A percentile compares a stretch with the other conserved stretches of the same genome.
Evolutionary conservation across 2,888 invertebrate genomes (phyloP).

Genomic region (Pomacea canaliculata): DNA sequence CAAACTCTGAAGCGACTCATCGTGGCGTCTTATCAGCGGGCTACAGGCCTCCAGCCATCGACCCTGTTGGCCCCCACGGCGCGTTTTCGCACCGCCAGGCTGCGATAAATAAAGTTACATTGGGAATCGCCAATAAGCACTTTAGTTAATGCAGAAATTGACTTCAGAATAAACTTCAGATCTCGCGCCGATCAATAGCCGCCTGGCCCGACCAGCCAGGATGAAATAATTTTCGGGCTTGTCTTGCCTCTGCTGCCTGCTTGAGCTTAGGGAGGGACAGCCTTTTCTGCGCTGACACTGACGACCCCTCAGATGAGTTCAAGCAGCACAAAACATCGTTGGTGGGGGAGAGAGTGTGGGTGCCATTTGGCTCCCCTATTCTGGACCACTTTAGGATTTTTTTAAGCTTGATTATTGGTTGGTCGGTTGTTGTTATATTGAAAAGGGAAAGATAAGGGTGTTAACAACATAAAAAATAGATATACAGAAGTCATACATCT

Average conservation of each 20-base stretch:
- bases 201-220: constrained; percentile 15
- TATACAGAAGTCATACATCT: no score
- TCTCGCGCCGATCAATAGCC: constrained; percentile 20
- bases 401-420: no score
- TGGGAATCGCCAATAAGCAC: constrained; percentile 31
- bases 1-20: not conserved
- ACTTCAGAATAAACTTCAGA: constrained; percentile 32
- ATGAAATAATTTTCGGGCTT: constrained; percentile 31
- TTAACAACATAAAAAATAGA: no score
- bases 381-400: no score
- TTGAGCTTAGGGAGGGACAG: constrained; percentile 1
- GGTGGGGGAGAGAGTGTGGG: not conserved
- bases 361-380: no score
- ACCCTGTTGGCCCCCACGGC: not conserved
- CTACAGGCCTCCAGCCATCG: constrained; percentile 14
- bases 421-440: no score
- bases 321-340: not conserved
- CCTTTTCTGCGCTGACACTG: constrained; percentile 1
- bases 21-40: constrained; percentile 18
- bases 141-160: constrained; percentile 33
- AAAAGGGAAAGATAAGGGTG: no score
- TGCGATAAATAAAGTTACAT: constrained; percentile 33
- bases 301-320: constrained; percentile 2
- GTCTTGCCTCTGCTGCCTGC: constrained; percentile 4
- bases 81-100: constrained; percentile 17